These are phyloP conservation scores for Hoplias malabaricus DNA, from an alignment of 2,113 vertebrate genomes.

Conservation along the genomic window DNA sequence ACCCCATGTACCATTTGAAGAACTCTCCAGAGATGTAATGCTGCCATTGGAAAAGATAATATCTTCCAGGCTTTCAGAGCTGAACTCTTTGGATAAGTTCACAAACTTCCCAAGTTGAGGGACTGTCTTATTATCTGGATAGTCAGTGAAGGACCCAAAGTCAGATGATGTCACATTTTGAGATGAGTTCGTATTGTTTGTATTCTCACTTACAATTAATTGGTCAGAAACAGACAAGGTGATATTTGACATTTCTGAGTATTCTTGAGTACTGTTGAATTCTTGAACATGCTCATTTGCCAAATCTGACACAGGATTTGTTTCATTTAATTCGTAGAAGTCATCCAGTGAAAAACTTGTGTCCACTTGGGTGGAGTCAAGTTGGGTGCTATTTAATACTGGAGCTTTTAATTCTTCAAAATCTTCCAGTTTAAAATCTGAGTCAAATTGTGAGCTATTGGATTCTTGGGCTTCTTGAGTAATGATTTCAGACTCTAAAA, in stretches of 20 bases:
- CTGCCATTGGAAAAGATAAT: background rate
- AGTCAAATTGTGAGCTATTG: no score
- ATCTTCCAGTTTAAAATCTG: no score
- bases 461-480: background rate
- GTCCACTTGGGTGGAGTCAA: background rate
- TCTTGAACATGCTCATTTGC: background rate
- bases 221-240: no score
- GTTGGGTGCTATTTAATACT: background rate
- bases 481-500: background rate
- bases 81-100: constrained; percentile 25
- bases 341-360: background rate
- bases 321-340: constrained; percentile 11
- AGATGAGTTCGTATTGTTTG: background rate
- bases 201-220: background rate
- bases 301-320: background rate
- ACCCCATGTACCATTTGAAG: constrained; percentile 1
- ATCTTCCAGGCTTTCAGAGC: constrained; percentile 32
- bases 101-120: background rate
- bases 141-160: background rate
- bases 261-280: background rate
- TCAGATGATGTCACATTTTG: constrained; percentile 1
- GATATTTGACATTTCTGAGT: background rate
- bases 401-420: no score
- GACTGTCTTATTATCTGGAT: constrained; percentile 12
- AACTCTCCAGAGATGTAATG: constrained; percentile 32